These are phyloP conservation scores for Cerastoderma edule DNA, from an alignment of 2,888 invertebrate species.

Conservation along the genomic window DNA sequence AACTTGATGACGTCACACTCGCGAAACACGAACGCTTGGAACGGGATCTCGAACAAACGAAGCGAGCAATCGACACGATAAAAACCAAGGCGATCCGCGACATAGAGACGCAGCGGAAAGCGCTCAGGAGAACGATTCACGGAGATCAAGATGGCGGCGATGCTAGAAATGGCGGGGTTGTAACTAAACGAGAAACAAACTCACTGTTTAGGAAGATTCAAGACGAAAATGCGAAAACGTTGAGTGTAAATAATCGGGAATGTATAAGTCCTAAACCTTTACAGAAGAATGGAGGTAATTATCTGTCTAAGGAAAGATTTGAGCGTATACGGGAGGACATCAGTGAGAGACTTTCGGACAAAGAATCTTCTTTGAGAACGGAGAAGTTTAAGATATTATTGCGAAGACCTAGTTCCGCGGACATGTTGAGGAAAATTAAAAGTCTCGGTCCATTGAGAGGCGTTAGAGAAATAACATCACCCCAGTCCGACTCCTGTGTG, in stretches of 20 bases:
- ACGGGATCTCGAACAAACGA: conserved; percentile 7
- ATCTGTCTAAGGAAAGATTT: conserved; percentile 18
- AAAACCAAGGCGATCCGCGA: conserved; percentile 10
- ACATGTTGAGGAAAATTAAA: neutral
- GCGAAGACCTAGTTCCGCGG: conserved; percentile 15
- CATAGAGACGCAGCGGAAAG: conserved; percentile 11
- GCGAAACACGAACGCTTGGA: conserved; percentile 15
- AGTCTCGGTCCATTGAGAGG: neutral
- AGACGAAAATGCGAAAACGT: conserved; percentile 6
- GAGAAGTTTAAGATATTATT: conserved; percentile 20
- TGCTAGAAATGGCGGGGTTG: neutral
- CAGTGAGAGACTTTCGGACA: conserved; percentile 1
- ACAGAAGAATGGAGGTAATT: neutral
- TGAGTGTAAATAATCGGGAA: neutral
- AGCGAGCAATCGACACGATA: conserved; percentile 4
- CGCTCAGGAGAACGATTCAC: conserved; percentile 7
- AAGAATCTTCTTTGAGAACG: neutral
- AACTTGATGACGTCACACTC: conserved; percentile 17
- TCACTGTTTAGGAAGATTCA: neutral
- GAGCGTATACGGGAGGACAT: conserved; percentile 6
- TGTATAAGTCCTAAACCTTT: neutral
- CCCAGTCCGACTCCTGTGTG: conserved; percentile 12
- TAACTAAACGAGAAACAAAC: neutral
- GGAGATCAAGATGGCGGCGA: neutral
- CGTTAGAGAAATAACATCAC: neutral